phyloP scores from a whole-genome alignment of 2,113 vertebrate genomes.

The Orcinus orca region DNA sequence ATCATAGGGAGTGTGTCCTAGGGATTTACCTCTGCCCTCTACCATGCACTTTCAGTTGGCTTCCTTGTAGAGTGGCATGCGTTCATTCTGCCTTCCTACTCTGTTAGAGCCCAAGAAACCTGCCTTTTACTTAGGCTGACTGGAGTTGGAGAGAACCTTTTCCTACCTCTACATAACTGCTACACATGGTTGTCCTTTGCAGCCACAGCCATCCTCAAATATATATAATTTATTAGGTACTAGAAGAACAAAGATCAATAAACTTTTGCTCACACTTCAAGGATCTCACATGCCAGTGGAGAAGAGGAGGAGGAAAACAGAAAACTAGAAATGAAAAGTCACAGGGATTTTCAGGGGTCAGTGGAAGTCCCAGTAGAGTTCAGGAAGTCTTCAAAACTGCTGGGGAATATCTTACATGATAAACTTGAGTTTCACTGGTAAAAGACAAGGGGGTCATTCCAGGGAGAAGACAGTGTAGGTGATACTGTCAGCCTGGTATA shows the following conservation, averaged over 20 bases:
- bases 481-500: background rate
- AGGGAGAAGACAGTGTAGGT: background rate
- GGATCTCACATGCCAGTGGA: background rate
- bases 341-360: background rate
- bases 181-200: background rate
- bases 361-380: background rate
- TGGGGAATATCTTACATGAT: background rate
- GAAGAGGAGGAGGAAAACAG: background rate
- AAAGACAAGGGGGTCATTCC: background rate
- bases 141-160: background rate
- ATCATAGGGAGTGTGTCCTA: background rate
- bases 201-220: background rate
- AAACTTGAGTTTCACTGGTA: background rate
- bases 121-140: background rate
- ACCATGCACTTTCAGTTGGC: background rate
- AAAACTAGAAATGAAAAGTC: background rate
- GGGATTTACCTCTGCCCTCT: background rate
- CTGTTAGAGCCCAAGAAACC: background rate
- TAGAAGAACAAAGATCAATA: background rate
- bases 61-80: background rate
- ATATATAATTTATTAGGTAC: background rate
- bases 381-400: background rate
- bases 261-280: background rate
- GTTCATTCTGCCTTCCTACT: background rate
- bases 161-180: background rate